Conservation (phyloP, 2,888 invertebrate genomes). For the Scrobipalpa costella region DNA sequence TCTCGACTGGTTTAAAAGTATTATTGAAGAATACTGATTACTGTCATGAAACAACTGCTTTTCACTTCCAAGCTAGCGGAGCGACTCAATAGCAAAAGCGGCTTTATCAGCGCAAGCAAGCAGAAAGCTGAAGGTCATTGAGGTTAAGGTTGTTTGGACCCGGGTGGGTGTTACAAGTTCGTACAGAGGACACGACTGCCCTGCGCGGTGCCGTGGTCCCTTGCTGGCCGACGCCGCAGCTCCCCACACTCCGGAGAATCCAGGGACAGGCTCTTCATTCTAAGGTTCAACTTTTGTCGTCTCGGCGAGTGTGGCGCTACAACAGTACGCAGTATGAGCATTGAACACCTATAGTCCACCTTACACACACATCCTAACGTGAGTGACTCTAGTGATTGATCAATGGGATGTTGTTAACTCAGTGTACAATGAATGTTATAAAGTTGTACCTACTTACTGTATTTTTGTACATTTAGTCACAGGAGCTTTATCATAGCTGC, state of each 20-base stretch:
- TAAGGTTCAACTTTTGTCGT: conserved; percentile 96
- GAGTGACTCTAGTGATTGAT: conserved; percentile 18
- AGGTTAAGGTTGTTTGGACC: conserved; percentile 63
- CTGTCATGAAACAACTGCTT: neutral
- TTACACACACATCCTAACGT: conserved; percentile 18
- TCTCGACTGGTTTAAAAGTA: too few relatives aligned
- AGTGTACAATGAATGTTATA: conserved; percentile 25
- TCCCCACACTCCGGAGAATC: conserved; percentile 97
- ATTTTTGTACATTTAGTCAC: neutral
- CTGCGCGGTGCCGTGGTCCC: conserved; percentile 71
- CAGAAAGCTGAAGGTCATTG: neutral
- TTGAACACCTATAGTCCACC: conserved; percentile 47
- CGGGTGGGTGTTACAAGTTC: conserved; percentile 60
- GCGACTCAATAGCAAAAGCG: neutral
- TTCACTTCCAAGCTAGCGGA: neutral
- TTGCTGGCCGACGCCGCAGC: conserved; percentile 83
- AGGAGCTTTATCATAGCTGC: neutral
- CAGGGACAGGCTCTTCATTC: conserved; percentile 98
- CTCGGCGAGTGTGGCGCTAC: conserved; percentile 97
- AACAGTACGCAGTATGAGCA: conserved; percentile 72
- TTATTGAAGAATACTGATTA: too few relatives aligned
- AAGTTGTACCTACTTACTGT: neutral
- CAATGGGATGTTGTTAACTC: conserved; percentile 22
- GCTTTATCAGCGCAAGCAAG: conserved; percentile 7
- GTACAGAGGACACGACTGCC: conserved; percentile 84